Conservation (phyloP, 2,113 vertebrate species). For the Lycaon pictus region DNA sequence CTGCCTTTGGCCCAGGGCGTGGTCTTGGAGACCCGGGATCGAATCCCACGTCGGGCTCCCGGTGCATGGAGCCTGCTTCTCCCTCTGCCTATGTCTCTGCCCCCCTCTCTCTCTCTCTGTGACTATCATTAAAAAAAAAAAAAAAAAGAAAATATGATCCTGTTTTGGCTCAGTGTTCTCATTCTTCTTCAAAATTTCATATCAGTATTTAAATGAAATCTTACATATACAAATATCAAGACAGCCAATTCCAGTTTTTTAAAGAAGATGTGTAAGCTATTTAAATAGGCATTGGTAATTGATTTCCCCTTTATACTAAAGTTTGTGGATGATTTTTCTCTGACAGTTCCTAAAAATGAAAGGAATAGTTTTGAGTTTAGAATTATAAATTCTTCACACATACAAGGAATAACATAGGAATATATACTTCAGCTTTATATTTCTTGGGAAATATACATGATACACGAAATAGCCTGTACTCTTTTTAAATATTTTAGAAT, state of each 20-base stretch:
- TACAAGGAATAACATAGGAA: not conserved
- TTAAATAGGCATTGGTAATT: not conserved
- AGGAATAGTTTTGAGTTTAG: not conserved
- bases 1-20: too few relatives aligned
- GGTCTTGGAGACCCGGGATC: too few relatives aligned
- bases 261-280: not conserved
- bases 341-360: not conserved
- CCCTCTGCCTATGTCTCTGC: too few relatives aligned
- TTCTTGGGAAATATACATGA: not conserved
- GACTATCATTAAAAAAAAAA: too few relatives aligned
- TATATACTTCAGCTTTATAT: not conserved
- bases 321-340: not conserved
- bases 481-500: not conserved
- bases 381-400: not conserved
- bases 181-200: not conserved
- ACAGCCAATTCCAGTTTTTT: not conserved
- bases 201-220: not conserved
- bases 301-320: not conserved
- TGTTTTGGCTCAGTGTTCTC: not conserved
- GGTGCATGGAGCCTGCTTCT: too few relatives aligned
- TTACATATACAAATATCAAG: not conserved
- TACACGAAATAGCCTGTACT: not conserved
- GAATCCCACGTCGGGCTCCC: too few relatives aligned
- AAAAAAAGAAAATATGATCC: too few relatives aligned
- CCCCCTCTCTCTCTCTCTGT: too few relatives aligned